Evolutionary conservation across 2,113 vertebrate species (phyloP).

Genomic region (Hiodon tergisus): DNA sequence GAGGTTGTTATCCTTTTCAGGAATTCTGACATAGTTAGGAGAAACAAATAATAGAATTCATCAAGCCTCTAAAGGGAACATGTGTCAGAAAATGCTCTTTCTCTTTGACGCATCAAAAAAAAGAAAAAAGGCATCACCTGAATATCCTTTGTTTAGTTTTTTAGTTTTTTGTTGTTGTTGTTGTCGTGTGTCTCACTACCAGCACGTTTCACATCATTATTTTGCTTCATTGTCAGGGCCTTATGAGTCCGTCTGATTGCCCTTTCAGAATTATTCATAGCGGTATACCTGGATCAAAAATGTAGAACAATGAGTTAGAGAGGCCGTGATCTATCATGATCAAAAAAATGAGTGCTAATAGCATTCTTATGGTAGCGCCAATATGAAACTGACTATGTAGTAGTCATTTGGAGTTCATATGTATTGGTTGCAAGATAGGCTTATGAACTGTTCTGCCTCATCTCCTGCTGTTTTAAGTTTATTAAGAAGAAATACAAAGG

Average conservation of each 20-base stretch:
- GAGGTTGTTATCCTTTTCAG: not conserved
- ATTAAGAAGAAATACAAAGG: not conserved
- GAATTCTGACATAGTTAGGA: not conserved
- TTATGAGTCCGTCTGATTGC: not conserved
- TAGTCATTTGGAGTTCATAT: not conserved
- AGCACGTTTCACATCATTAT: not conserved
- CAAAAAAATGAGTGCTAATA: not conserved
- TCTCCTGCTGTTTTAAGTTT: too few relatives aligned
- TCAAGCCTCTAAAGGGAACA: not conserved
- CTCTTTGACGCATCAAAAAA: not conserved
- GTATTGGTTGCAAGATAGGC: conserved; percentile 2
- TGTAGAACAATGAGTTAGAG: not conserved
- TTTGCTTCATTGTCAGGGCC: not conserved
- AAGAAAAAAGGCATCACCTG: not conserved
- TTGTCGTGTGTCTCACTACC: too few relatives aligned
- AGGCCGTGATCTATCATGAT: not conserved
- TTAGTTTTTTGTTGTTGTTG: too few relatives aligned
- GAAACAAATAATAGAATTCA: not conserved
- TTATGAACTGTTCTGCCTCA: not conserved
- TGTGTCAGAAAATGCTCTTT: not conserved
- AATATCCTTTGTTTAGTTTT: not conserved
- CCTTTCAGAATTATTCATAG: too few relatives aligned
- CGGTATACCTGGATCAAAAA: too few relatives aligned
- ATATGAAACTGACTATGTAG: not conserved
- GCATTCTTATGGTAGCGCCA: not conserved